Base-by-base conservation (phyloP, 2,113 vertebrate genomes). In the Columba janthina region DNA sequence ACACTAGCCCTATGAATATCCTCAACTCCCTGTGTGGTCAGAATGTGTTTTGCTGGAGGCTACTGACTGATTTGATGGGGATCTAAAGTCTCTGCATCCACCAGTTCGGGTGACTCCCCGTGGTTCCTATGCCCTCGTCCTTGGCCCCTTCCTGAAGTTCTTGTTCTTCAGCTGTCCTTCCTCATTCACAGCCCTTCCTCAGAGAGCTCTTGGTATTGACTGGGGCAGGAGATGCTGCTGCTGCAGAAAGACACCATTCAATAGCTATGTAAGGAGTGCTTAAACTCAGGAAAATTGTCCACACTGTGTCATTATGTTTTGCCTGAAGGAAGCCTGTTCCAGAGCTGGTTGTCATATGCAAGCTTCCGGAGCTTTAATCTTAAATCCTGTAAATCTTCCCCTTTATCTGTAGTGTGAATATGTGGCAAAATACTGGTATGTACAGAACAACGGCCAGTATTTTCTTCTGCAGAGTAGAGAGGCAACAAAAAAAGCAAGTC, bases 61-160 rank as follows among this genome's bases (percentile, higher is more conserved):
- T 77, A 36, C 40, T 58, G 71, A 10, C 31, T 32, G 38, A 32
- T 77, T 29, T 1, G 0, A 34, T 38, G 20, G 10, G 16, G 5
- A 28, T 69, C 36, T 26, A 21, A 72, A 44, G 8, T 6, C 14
- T 18, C 5, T 56, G 15, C 70, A 17, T 72, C 34, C 34, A 34
- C 11, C 2, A 0, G 2, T 53, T 72, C 69, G 69, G 24, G 13
- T 76, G 50, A 2, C 4, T 71, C 2, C 32, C 5, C 20, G 22
- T 21, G 20, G 8, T 75, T 82, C 10, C 32, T 5, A 4, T 40
- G 10, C 57, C 16, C 16, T 34, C 32, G 22, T 62, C 51, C 20
- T 18, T 62, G 15, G 4, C 6, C 28, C 7, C 53, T 71, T 86
- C 13, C 8, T 42, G 20, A 11, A 36, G 19, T 5, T 76, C 10